phyloP scores from a whole-genome alignment of 2,113 vertebrate species.

The Chlorodrepanis virens region DNA sequence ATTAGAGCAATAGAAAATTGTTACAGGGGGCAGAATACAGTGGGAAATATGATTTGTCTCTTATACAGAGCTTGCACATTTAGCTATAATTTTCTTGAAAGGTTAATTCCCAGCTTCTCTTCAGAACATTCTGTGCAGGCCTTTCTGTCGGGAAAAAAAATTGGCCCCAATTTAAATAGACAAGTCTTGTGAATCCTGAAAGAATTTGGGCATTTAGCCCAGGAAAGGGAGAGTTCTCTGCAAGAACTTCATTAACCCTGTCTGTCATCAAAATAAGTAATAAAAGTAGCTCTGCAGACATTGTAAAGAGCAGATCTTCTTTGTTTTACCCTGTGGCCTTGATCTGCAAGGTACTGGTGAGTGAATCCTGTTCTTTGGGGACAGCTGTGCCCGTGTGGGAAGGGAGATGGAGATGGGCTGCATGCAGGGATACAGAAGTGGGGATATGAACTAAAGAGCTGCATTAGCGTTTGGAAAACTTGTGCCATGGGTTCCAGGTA shows the following conservation, averaged over 20 bases:
- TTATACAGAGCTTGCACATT: not conserved
- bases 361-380: not conserved
- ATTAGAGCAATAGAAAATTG: not conserved
- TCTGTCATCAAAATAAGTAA: slow-evolving; percentile 48
- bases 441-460: rapidly evolving
- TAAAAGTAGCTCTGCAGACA: not conserved
- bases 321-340: not conserved
- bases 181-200: slow-evolving; percentile 77
- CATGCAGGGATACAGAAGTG: rapidly evolving
- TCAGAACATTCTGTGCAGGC: slow-evolving; percentile 66
- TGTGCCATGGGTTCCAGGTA: not conserved
- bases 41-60: not conserved
- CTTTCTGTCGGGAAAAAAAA: slow-evolving; percentile 51
- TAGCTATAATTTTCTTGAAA: slow-evolving; percentile 27
- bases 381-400: not conserved
- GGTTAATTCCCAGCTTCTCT: slow-evolving; percentile 36
- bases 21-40: not conserved
- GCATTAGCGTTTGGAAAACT: not conserved
- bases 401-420: not conserved
- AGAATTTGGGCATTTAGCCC: slow-evolving; percentile 81
- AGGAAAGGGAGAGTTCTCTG: slow-evolving; percentile 75
- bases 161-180: slow-evolving; percentile 67
- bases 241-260: slow-evolving; percentile 71
- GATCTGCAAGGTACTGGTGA: not conserved
- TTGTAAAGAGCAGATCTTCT: not conserved